A percentile compares a stretch with the other conserved stretches of the same genome.
Evolutionary conservation across 2,797 vertebrate genomes (phyloP).

Genomic region (Semaprochilodus insignis): DNA sequence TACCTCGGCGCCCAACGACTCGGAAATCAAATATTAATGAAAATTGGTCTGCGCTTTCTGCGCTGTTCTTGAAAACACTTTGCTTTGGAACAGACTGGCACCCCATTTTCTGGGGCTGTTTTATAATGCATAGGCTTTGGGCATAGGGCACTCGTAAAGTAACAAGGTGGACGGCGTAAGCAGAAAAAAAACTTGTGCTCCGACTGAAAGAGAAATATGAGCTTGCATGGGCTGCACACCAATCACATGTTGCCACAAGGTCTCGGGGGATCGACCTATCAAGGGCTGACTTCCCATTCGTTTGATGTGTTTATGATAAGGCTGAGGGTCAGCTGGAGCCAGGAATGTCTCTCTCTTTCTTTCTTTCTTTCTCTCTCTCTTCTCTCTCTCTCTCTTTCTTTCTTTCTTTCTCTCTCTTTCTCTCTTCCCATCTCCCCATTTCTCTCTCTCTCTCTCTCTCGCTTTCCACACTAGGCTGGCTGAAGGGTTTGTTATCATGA

Average conservation of each 20-base stretch:
- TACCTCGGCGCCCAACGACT: slow-evolving; percentile 43
- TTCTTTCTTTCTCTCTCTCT: neutral
- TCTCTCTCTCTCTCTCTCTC: too few relatives aligned
- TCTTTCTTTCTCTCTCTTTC: too few relatives aligned
- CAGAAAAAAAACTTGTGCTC: slow-evolving; percentile 29
- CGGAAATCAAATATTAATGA: slow-evolving; percentile 76
- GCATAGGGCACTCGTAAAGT: slow-evolving; percentile 28
- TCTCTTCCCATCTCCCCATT: too few relatives aligned
- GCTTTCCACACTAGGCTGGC: slow-evolving; percentile 30
- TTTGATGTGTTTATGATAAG: slow-evolving; percentile 53
- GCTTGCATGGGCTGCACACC: slow-evolving; percentile 14
- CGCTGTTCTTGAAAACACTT: slow-evolving; percentile 43
- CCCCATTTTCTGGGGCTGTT: slow-evolving; percentile 49
- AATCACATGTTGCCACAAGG: slow-evolving; percentile 42
- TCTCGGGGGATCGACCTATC: slow-evolving; percentile 41
- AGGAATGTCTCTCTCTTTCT: neutral
- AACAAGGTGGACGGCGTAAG: slow-evolving; percentile 23
- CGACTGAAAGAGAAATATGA: slow-evolving; percentile 34
- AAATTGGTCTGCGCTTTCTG: slow-evolving; percentile 66
- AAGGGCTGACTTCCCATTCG: slow-evolving; percentile 28
- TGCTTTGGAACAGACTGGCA: slow-evolving; percentile 68
- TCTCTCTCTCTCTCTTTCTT: too few relatives aligned
- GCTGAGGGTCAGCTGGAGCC: slow-evolving; percentile 34
- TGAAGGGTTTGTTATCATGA: slow-evolving; percentile 57
- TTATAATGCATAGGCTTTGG: slow-evolving; percentile 57